These are phyloP conservation scores for Cerastis rubricosa DNA, from an alignment of 2,888 invertebrate species.

Conservation along the genomic window DNA sequence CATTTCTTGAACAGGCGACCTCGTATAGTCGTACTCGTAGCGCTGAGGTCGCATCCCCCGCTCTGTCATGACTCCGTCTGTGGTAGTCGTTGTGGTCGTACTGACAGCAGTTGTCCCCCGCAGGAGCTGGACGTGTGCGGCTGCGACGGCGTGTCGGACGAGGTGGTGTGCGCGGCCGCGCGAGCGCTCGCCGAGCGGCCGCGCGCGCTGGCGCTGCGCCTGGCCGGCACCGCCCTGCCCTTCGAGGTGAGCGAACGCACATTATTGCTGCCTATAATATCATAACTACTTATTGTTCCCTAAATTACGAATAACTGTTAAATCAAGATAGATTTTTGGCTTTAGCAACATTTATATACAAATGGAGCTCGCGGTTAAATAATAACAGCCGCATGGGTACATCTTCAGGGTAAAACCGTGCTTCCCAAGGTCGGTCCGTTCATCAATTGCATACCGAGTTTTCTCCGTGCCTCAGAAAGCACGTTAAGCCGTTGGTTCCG, in stretches of 20 bases:
- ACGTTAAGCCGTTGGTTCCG: not conserved
- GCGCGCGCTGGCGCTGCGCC: constrained; percentile 74
- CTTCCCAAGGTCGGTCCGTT: not conserved
- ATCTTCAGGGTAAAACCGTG: not conserved
- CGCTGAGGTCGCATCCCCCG: not conserved
- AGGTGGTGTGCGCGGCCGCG: constrained; percentile 74
- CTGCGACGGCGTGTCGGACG: constrained; percentile 80
- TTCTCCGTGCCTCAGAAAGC: not conserved
- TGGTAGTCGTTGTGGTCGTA: not conserved
- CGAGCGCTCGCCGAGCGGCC: constrained; percentile 72
- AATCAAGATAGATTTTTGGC: not conserved
- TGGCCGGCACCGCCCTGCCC: constrained; percentile 78
- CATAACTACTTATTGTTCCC: not conserved
- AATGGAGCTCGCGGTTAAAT: not conserved
- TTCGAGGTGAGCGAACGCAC: constrained; percentile 48
- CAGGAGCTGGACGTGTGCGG: constrained; percentile 85
- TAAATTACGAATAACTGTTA: not conserved
- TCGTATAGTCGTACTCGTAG: not conserved
- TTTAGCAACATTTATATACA: not conserved
- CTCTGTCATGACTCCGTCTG: not conserved
- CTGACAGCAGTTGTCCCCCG: not conserved
- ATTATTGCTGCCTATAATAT: not conserved
- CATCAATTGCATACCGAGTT: not conserved
- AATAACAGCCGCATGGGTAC: not conserved
- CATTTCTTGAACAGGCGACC: not conserved